phyloP scores from a whole-genome alignment of 2,113 vertebrate genomes.

The Muntiacus reevesi region DNA sequence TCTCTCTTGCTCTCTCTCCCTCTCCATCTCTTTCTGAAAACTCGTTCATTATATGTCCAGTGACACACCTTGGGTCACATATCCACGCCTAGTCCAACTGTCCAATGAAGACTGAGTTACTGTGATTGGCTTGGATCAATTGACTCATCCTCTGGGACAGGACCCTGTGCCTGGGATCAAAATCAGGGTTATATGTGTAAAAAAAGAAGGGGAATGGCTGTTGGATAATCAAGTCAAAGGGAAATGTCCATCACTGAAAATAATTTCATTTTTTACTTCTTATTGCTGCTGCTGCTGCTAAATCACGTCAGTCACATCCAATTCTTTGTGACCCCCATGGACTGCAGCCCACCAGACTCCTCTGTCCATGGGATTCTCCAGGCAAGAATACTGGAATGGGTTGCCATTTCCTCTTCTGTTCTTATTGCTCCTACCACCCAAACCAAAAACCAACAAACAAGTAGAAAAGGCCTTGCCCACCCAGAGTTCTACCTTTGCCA shows the following conservation, averaged over 20 bases:
- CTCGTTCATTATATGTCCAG: not conserved
- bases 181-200: not conserved
- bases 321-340: not conserved
- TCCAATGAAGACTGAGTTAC: not conserved
- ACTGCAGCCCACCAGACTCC: not conserved
- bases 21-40: not conserved
- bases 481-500: not conserved
- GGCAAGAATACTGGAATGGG: not conserved
- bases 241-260: not conserved
- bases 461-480: not conserved
- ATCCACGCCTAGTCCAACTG: not conserved
- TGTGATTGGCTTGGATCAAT: not conserved
- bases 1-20: not conserved
- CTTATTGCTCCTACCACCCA: not conserved
- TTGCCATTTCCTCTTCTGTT: not conserved
- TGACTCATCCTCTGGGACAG: not conserved
- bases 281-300: not conserved
- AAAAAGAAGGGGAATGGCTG: not conserved
- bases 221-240: not conserved
- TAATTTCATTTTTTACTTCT: not conserved
- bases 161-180: not conserved
- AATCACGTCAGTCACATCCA: not conserved
- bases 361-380: not conserved
- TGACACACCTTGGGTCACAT: not conserved
- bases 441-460: not conserved